Base-by-base conservation (phyloP, 2,113 vertebrate species). In the Ochotona princeps region DNA sequence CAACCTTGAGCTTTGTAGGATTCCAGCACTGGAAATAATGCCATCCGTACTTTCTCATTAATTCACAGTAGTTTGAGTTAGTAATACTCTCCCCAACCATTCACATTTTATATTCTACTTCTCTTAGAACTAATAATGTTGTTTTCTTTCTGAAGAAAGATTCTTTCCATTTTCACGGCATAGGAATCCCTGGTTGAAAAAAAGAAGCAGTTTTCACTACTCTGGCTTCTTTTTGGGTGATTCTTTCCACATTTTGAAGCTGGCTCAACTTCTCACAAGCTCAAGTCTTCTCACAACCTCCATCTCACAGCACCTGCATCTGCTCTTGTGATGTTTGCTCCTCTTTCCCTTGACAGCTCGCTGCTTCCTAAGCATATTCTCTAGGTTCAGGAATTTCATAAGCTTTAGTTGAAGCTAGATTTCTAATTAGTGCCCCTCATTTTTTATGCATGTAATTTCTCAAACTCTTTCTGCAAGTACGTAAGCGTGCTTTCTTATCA, bases 181-280 rank as follows among this genome's bases (percentile, higher is more conserved):
- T 78, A 26, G 8, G 49, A 17, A 81, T 79, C 82, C 23, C 69
- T 80, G 54, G 30, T 79, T 38, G 26, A 83, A 76, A 76, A 67
- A 4, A 7, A 70, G 57, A 35, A 5, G 13, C 9, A 44, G 38
- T 6, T n/a, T 70, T 51, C 30, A 60, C 17, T 84, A 51, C 11
- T 73, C 82, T 83, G 32, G 44, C 17, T 89, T 23, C 79, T 63
- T 90, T 92, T 84, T 7, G 30, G 8, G 79, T 91, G 66, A 15
- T 73, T 84, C 17, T 72, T 94, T 94, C 38, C 54, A 15, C 61
- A 2, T 78, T 74, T 78, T 57, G 20, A 83, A 94, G 81, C 70
- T 47, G 60, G 47, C n/a, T 54, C 54, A 51, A 18, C 23, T 28
- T 14, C 3, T 14, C 23, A 18, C 30, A 25, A 8, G 14, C 5